These are phyloP conservation scores for Leptatherina wallacei DNA, from an alignment of 2,797 vertebrate species.

Conservation along the genomic window DNA sequence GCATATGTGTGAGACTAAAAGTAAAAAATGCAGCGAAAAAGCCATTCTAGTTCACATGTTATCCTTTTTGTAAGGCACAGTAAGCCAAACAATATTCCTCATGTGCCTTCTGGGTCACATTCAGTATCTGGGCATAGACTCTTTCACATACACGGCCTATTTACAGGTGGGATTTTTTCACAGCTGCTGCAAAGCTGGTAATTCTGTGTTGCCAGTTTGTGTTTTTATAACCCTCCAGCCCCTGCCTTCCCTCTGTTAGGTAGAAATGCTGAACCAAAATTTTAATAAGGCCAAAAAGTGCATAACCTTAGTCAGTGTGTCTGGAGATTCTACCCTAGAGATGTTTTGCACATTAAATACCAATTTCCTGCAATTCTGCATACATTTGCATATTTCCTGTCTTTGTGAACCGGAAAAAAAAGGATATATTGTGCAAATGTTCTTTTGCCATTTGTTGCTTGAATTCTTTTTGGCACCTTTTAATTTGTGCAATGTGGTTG, in stretches of 20 bases:
- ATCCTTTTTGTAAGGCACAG: constrained; percentile 28
- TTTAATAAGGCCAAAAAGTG: constrained; percentile 70
- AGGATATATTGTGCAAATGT: constrained; percentile 41
- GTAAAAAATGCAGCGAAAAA: too few species aligned
- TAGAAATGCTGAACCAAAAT: constrained; percentile 42
- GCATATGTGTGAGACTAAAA: constrained; percentile 17
- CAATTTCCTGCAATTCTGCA: constrained; percentile 55
- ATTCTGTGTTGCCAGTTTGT: constrained; percentile 56
- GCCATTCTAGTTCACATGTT: constrained; percentile 48
- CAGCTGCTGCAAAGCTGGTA: constrained; percentile 51
- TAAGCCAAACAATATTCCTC: constrained; percentile 60
- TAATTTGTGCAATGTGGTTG: background rate
- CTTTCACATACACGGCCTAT: constrained; percentile 56
- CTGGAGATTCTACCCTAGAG: constrained; percentile 31
- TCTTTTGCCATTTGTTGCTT: background rate
- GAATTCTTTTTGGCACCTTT: background rate
- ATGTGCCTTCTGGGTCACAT: constrained; percentile 65
- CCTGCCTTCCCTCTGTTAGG: constrained; percentile 19
- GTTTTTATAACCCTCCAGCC: constrained; percentile 44
- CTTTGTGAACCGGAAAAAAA: constrained; percentile 35
- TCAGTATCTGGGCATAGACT: constrained; percentile 51
- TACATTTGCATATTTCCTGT: constrained; percentile 57
- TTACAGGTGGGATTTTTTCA: constrained; percentile 67
- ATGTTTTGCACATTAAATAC: constrained; percentile 56
- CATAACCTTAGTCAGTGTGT: constrained; percentile 29